Evolutionary conservation across 53 echinoderm and acorn worm species (phyloP).

Genomic region (Echinarachnius parma): DNA sequence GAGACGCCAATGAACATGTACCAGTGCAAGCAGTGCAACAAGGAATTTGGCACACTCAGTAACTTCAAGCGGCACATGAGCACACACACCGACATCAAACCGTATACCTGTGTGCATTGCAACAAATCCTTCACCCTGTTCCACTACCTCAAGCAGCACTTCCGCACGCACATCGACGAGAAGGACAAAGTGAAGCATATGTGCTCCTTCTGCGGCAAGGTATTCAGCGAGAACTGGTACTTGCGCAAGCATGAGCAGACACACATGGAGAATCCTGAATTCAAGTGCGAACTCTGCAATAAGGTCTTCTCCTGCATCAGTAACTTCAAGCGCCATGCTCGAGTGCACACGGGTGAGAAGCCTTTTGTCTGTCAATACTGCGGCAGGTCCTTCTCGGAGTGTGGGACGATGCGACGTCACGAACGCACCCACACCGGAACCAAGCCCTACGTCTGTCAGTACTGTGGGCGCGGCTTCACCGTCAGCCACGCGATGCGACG

Average conservation of each 20-base stretch:
- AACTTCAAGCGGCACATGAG: conserved; percentile 41
- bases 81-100: conserved; percentile 36
- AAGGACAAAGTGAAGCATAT: conserved; percentile 37
- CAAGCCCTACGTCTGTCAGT: conserved; percentile 42
- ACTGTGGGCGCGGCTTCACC: conserved; percentile 44
- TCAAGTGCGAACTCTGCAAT: conserved; percentile 42
- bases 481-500: conserved; percentile 50
- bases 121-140: conserved; percentile 40
- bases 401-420: conserved; percentile 39
- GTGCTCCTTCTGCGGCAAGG: conserved; percentile 43
- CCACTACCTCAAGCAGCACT: conserved; percentile 42
- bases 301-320: conserved; percentile 49
- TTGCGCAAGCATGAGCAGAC: conserved; percentile 40
- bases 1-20: not conserved
- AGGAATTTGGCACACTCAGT: conserved; percentile 17
- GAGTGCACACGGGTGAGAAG: conserved; percentile 35
- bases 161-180: conserved; percentile 23
- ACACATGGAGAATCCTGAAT: conserved; percentile 26
- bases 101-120: conserved; percentile 28
- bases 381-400: conserved; percentile 41
- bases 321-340: conserved; percentile 41
- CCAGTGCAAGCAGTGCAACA: conserved; percentile 20
- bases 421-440: conserved; percentile 44
- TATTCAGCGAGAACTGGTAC: conserved; percentile 43
- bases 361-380: conserved; percentile 49